phyloP scores from a whole-genome alignment of 2,113 vertebrate species.

The Corythoichthys haematopterus region DNA sequence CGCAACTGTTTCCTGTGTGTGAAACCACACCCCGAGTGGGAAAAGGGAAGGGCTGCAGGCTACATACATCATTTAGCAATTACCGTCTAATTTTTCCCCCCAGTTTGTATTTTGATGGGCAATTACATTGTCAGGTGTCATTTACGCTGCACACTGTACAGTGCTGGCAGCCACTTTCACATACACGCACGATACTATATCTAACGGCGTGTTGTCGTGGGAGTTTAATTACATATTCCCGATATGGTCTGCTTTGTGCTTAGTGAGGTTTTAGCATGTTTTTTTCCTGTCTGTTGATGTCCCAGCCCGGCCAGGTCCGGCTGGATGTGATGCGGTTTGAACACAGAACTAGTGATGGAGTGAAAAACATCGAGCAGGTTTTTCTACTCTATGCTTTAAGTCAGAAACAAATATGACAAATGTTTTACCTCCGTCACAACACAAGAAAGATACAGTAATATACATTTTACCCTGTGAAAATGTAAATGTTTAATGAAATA shows the following conservation, averaged over 20 bases:
- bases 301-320: background rate
- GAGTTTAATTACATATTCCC: constrained; percentile 1
- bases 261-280: background rate
- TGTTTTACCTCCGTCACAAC: background rate
- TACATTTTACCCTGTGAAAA: too few relatives aligned
- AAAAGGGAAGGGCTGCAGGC: constrained; percentile 36
- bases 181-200: background rate
- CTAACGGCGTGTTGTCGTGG: background rate
- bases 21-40: constrained; percentile 54
- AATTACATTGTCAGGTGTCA: constrained; percentile 14
- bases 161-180: background rate
- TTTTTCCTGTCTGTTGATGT: background rate
- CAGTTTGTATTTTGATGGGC: constrained; percentile 20
- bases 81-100: constrained; percentile 28
- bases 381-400: background rate
- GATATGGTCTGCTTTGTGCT: background rate
- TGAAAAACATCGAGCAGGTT: background rate
- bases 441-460: too few relatives aligned
- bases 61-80: constrained; percentile 38
- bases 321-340: background rate
- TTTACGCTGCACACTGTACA: constrained; percentile 1
- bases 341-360: background rate
- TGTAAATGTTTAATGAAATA: too few relatives aligned
- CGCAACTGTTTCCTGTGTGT: constrained; percentile 64
- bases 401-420: background rate